Evolutionary conservation across 2,888 invertebrate genomes (phyloP), one percentile per base, ranked within the genome.

Genomic region (Thymelicus acteon): DNA sequence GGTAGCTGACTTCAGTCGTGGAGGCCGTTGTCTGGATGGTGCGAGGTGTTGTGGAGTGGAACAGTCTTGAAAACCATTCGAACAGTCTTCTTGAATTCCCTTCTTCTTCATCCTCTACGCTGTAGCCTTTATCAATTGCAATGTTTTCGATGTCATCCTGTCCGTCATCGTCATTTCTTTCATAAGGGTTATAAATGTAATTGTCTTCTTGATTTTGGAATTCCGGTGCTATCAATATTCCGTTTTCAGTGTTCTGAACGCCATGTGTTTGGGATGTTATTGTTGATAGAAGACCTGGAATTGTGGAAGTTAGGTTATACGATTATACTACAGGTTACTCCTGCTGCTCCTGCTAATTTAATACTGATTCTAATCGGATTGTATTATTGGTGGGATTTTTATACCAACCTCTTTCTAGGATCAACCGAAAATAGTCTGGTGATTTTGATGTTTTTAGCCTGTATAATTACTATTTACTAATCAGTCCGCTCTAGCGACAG

Each of bases 1-100:
- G 60, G 19, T 73, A 72, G 31, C 31, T 69, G 0, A 44, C 31
- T 61, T 52, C 49, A 2, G 40, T 52, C 15, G 62, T 54, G 7
- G 54, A 4, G 44, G 54, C 61, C 6, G 19, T 58, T 19, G 19
- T 58, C 7, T 44, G 13, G 13, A 49, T 48, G 15, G 58, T 4
- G 40, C 60, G 44, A 6, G 52, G 39, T 6, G 31, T 48, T 7
- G 52, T 47, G 1, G 40, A 48, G 13, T 52, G 40, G 13, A 13
- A 72, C 15, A 52, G 13, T 44, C 67, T 73, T 57, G 24, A 48
- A 10, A 72, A 44, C 72, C 71, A 74, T 24, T 68, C 65, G 15
- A 74, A 71, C 1, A 65, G 5, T 62, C 67, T 39, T 10, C 70
- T 63, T 6, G 72, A 52, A 24, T 64, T 7, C 12, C 57, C 2